A percentile compares a stretch with the other conserved stretches of the same genome.
phyloP scores from a whole-genome alignment of 2,113 vertebrate genomes.

The Menidia beryllina region DNA sequence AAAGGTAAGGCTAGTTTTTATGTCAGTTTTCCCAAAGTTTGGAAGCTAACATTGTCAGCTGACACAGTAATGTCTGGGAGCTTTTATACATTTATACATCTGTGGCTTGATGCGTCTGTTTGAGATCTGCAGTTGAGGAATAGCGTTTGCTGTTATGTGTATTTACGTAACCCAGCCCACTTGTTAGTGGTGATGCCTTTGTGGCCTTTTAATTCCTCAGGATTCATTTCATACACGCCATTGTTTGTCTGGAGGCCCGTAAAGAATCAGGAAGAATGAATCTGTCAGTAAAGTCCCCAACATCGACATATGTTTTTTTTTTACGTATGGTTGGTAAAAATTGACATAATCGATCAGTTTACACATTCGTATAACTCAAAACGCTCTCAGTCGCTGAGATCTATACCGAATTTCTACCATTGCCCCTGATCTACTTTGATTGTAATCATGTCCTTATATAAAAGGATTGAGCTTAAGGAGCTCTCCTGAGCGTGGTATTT shows the following conservation, averaged over 20 bases:
- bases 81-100: background rate
- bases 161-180: slow-evolving; percentile 2
- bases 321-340: background rate
- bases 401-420: background rate
- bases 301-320: background rate
- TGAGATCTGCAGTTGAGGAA: background rate
- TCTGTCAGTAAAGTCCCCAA: background rate
- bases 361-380: background rate
- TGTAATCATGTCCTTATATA: background rate
- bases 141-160: background rate
- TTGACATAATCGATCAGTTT: background rate
- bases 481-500: background rate
- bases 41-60: slow-evolving; percentile 24
- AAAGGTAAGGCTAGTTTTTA: slow-evolving; percentile 44
- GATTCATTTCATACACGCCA: slow-evolving; percentile 77
- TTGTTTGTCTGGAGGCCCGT: slow-evolving; percentile 69
- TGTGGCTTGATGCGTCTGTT: fast-evolving
- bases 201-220: slow-evolving; percentile 60
- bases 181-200: slow-evolving; percentile 37
- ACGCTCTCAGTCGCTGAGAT: background rate
- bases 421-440: background rate
- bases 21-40: slow-evolving; percentile 45
- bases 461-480: background rate
- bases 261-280: slow-evolving; percentile 5
- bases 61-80: slow-evolving; percentile 10